phyloP scores from a whole-genome alignment of 2,797 vertebrate genomes.

The Chlorospingus semifuscus region DNA sequence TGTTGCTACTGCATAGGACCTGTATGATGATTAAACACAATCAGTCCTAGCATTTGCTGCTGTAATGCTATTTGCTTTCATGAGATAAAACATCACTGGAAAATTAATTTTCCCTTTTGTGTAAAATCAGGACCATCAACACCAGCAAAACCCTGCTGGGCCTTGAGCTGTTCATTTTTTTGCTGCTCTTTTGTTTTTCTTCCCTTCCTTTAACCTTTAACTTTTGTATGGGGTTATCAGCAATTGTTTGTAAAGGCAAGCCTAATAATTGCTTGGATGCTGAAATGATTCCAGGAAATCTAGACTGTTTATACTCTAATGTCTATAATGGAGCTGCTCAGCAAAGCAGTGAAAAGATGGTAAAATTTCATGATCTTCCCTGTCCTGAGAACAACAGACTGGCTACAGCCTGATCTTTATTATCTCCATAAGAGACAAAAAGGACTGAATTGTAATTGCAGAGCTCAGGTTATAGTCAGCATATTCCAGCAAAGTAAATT shows the following conservation, averaged over 20 bases:
- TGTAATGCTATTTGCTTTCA: neutral
- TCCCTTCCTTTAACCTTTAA: neutral
- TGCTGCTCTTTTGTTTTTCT: neutral
- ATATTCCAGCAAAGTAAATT: neutral
- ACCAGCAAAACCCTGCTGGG: neutral
- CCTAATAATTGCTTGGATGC: neutral
- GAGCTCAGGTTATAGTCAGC: neutral
- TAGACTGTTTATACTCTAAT: neutral
- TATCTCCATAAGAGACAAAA: neutral
- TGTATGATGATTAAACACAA: neutral
- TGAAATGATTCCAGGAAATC: slow-evolving; percentile 24
- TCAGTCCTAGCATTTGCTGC: neutral
- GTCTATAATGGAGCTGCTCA: neutral
- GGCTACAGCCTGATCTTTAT: neutral
- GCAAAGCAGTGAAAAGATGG: neutral
- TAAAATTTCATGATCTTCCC: neutral
- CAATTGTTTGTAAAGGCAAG: neutral
- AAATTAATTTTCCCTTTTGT: neutral
- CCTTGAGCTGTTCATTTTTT: neutral
- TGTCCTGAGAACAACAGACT: neutral
- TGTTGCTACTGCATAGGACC: neutral
- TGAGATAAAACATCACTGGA: neutral
- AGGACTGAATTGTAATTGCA: neutral
- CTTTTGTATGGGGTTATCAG: neutral
- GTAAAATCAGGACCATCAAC: neutral